phyloP scores from a whole-genome alignment of 2,888 invertebrate species.

The Mesorhabditis sp. region DNA sequence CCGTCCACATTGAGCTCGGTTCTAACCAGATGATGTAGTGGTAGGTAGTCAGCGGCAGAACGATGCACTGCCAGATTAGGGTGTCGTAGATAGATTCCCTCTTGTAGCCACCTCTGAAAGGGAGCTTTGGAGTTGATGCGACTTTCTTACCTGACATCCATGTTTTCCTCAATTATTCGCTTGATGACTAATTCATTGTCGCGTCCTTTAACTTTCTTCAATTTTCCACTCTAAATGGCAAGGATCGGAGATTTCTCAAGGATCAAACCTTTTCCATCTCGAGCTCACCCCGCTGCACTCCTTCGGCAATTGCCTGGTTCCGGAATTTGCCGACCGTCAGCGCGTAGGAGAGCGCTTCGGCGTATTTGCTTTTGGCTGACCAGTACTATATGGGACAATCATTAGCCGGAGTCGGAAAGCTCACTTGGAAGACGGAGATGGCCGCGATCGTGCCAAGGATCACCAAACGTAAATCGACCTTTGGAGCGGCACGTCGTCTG shows the following conservation, averaged over 20 bases:
- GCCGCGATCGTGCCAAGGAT: slow-evolving; percentile 78
- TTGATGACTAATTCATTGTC: slow-evolving; percentile 77
- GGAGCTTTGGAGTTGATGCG: not conserved
- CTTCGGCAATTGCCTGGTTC: slow-evolving; percentile 67
- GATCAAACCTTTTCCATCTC: slow-evolving; percentile 11
- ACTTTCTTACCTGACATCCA: slow-evolving; percentile 72
- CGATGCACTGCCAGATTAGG: slow-evolving; percentile 77
- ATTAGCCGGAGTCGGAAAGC: slow-evolving; percentile 7
- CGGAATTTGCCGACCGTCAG: slow-evolving; percentile 51
- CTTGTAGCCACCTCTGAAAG: slow-evolving; percentile 76
- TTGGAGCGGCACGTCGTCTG: slow-evolving; percentile 78
- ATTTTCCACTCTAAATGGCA: slow-evolving; percentile 36
- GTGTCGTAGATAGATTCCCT: slow-evolving; percentile 76
- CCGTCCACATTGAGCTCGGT: not conserved
- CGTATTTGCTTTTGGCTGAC: slow-evolving; percentile 65
- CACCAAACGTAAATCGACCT: slow-evolving; percentile 84
- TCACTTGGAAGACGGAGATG: slow-evolving; percentile 79
- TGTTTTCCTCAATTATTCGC: slow-evolving; percentile 81
- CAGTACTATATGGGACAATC: slow-evolving; percentile 60
- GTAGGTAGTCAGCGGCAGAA: slow-evolving; percentile 74
- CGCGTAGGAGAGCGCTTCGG: slow-evolving; percentile 77
- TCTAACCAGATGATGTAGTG: slow-evolving; percentile 64
- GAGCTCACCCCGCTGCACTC: slow-evolving; percentile 65
- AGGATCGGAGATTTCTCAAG: not conserved
- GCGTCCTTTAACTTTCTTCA: slow-evolving; percentile 60